A percentile compares a stretch with the other conserved stretches of the same genome.
Evolutionary conservation across 2,888 invertebrate genomes (phyloP).

Genomic region (Pterostichus madidus): DNA sequence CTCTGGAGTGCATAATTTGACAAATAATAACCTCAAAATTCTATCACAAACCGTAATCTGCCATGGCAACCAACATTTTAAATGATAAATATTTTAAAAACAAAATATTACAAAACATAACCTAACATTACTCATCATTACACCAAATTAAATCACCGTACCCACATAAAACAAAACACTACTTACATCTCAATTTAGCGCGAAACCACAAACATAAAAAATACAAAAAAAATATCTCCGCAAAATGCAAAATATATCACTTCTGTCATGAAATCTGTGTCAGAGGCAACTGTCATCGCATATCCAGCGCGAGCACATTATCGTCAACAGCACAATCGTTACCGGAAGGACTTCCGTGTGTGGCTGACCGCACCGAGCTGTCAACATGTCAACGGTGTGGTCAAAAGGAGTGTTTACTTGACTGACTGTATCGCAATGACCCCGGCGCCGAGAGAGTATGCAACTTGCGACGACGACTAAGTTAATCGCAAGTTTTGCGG

Average conservation of each 20-base stretch:
- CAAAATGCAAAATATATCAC: not conserved
- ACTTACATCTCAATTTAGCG: not conserved
- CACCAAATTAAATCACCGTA: no score
- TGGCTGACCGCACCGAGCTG: not conserved
- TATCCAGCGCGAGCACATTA: constrained; percentile 31
- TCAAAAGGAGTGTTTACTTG: not conserved
- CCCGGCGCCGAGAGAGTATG: constrained; percentile 33
- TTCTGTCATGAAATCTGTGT: constrained; percentile 39
- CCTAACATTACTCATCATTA: no score
- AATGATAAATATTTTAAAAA: no score
- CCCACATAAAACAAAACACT: not conserved
- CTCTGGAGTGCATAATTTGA: no score
- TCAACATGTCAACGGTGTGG: not conserved
- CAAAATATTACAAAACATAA: no score
- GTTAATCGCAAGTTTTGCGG: constrained; percentile 1
- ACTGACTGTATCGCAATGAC: constrained; percentile 43
- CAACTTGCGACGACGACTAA: not conserved
- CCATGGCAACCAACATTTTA: no score
- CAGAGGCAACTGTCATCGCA: constrained; percentile 50
- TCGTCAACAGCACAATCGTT: constrained; percentile 52
- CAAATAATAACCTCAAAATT: no score
- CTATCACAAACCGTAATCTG: no score
- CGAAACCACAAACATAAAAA: not conserved
- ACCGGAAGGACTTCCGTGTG: constrained; percentile 61
- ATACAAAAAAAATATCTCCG: not conserved